Conservation (phyloP, 2,113 vertebrate genomes). For the Candoia aspera region DNA sequence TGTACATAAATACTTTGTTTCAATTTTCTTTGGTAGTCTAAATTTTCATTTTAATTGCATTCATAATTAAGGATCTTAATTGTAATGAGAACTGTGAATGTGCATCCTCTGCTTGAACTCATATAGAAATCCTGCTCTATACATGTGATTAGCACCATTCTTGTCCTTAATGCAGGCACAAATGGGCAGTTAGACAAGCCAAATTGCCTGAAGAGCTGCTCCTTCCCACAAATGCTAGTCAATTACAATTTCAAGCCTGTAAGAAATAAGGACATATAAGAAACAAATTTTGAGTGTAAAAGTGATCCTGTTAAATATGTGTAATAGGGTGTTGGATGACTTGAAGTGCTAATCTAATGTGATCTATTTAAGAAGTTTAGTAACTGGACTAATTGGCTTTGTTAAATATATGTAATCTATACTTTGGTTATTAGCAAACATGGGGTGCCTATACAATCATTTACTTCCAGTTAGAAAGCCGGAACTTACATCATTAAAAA, state of each 20-base stretch:
- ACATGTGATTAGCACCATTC: not conserved
- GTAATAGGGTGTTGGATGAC: not conserved
- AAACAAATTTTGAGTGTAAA: not conserved
- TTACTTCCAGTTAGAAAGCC: not conserved
- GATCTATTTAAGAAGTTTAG: not conserved
- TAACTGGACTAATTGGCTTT: not conserved
- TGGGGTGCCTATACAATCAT: not conserved
- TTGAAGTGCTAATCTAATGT: not conserved
- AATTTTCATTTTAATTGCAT: not conserved
- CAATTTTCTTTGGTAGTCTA: not conserved
- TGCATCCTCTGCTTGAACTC: not conserved
- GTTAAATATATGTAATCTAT: not conserved
- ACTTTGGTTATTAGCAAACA: not conserved
- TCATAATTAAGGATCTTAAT: not conserved
- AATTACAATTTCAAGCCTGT: not conserved
- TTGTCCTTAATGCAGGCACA: not conserved
- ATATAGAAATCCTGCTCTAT: not conserved
- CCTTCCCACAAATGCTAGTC: not conserved
- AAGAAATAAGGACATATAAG: not conserved
- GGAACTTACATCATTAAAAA: not conserved
- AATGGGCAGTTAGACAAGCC: not conserved
- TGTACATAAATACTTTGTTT: not conserved
- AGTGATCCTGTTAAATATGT: not conserved
- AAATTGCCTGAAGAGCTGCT: not conserved
- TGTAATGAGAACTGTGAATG: not conserved